Conservation (phyloP, 2,113 vertebrate species). For the Motacilla alba region DNA sequence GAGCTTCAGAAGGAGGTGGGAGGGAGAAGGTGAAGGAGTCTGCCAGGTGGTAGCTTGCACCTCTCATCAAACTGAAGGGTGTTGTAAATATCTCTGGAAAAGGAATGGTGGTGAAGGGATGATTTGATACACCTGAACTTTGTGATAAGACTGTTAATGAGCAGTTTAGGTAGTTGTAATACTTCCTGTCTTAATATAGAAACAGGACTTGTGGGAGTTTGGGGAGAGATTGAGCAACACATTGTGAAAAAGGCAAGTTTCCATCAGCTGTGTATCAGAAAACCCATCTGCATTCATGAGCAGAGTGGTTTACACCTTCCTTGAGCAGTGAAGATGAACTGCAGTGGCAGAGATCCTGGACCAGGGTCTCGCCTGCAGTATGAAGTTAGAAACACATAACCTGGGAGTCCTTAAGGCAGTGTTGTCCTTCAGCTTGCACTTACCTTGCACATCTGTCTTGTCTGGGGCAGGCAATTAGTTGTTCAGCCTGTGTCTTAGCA, state of each 20-base stretch:
- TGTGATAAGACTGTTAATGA: neutral
- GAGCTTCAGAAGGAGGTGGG: neutral
- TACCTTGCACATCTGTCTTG: accelerated
- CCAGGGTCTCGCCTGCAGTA: accelerated
- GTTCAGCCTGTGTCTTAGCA: neutral
- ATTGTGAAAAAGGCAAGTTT: neutral
- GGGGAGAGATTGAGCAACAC: neutral
- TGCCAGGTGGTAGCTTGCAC: neutral
- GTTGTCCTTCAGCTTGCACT: neutral
- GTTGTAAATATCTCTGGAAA: neutral
- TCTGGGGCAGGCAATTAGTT: neutral
- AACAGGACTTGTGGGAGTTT: neutral
- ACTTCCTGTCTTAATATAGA: neutral
- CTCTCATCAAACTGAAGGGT: neutral
- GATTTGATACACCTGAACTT: neutral
- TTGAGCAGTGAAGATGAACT: neutral
- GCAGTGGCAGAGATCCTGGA: neutral
- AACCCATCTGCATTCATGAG: neutral
- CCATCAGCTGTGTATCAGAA: neutral
- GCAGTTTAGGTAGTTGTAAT: neutral
- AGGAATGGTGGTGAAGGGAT: neutral
- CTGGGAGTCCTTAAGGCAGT: neutral
- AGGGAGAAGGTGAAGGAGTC: neutral
- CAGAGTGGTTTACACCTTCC: neutral
- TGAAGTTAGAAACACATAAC: accelerated